Percentiles rank a stretch among this genome's conserved stretches.
These are phyloP conservation scores for Ramphastos sulfuratus DNA, from an alignment of 2,113 vertebrate species.

Conservation along the genomic window DNA sequence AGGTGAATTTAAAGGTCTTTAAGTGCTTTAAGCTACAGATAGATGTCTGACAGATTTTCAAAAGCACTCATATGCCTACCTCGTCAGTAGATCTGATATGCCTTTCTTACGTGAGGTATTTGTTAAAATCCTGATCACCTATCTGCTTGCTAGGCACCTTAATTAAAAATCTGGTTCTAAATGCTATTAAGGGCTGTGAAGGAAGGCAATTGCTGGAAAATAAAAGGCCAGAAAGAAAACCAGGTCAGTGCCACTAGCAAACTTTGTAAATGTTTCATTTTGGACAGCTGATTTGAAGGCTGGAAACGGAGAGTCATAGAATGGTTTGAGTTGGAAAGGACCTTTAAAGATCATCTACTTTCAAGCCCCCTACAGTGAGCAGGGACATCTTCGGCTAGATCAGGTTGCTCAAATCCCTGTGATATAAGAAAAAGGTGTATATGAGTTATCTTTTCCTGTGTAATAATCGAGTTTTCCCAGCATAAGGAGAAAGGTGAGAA, in stretches of 20 bases:
- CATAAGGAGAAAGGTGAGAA: not conserved
- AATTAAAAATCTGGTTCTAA: conserved; percentile 24
- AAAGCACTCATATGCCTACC: not conserved
- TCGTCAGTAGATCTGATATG: not conserved
- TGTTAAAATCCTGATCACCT: conserved; percentile 16
- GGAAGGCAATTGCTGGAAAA: conserved; percentile 27
- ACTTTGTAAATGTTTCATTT: not conserved
- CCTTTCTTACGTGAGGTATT: not conserved
- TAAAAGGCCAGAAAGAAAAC: conserved; percentile 10
- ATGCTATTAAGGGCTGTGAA: not conserved
- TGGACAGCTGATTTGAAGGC: not conserved
- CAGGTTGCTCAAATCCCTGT: not conserved
- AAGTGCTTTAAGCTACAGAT: not conserved
- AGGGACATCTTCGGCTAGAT: not conserved
- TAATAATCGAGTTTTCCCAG: not conserved
- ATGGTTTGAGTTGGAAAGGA: not conserved
- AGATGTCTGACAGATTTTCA: not conserved
- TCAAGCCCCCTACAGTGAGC: rapidly evolving
- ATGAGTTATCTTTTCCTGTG: not conserved
- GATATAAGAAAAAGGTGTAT: not conserved
- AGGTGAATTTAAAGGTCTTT: not conserved
- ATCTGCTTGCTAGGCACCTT: not conserved
- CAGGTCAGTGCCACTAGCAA: not conserved
- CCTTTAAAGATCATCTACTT: not conserved
- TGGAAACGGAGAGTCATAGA: not conserved